Conservation (phyloP, 2,888 invertebrate genomes). For the Pseudanteris insignis region DNA sequence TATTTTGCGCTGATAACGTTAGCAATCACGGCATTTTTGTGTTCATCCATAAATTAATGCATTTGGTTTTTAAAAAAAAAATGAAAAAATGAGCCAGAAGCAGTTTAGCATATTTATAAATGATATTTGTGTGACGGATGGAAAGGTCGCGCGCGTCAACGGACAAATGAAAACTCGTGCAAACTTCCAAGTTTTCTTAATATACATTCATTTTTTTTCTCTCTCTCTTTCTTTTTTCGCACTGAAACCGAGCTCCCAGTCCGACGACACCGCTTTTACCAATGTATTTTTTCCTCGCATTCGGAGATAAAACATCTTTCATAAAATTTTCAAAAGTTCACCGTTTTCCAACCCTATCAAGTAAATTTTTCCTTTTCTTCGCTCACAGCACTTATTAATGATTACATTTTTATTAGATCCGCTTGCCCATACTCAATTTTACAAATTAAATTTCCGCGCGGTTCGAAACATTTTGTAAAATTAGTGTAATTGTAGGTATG, state of each 20-base stretch:
- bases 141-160: neutral
- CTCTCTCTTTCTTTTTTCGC: neutral
- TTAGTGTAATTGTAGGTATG: no score
- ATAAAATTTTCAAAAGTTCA: conserved; percentile 32
- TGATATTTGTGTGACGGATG: conserved; percentile 18
- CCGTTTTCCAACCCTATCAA: conserved; percentile 17
- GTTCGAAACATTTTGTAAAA: no score
- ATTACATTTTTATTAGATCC: conserved; percentile 17
- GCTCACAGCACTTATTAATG: conserved; percentile 12
- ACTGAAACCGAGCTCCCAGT: conserved; percentile 15
- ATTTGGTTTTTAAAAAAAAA: conserved; percentile 8
- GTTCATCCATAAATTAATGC: neutral
- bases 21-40: conserved; percentile 3
- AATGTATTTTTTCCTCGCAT: conserved; percentile 25
- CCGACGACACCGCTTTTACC: conserved; percentile 27
- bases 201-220: conserved; percentile 17
- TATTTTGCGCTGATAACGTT: neutral
- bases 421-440: conserved; percentile 12
- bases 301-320: conserved; percentile 27
- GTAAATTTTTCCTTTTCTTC: conserved; percentile 7
- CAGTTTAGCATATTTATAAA: conserved; percentile 31
- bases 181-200: conserved; percentile 20
- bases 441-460: conserved; percentile 9
- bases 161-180: conserved; percentile 16
- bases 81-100: conserved; percentile 4